Evolutionary conservation across 2,113 vertebrate species (phyloP), one percentile per base, ranked within the genome.

Genomic region (Pelobates fuscus): DNA sequence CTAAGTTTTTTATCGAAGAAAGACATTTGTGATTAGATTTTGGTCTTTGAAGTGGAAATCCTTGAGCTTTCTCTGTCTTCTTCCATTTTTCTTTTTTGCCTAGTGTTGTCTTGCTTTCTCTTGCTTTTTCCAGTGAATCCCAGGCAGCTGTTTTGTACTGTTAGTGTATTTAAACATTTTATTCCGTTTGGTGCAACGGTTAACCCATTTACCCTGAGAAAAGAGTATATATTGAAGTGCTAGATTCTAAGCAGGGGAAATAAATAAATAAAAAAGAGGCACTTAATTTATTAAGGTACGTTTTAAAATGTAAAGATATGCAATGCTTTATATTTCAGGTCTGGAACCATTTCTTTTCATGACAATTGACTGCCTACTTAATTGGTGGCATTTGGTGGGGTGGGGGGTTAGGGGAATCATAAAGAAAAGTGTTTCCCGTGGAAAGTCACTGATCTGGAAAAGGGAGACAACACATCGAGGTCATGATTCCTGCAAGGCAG

Each of bases 41-140:
- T 29, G 57, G 57, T 29, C 41, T 71, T 71, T 61, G 41, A 71
- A 60, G 57, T 61, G 41, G 41, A 23, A 8, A 71, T 61, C 20
- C 57, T 49, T 17, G 12, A 49, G 4, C 4, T 37, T 37, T 37
- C 32, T n/a, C n/a, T n/a, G n/a, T 41, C 17, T 4, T 49, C 44
- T 12, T 49, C 44, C 44, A 49, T 1, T 49, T 49, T 18, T 21
- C 4, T 3, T 2, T 52, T 52, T 23, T 5, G 5, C 12, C 52
- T 17, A 5, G 5, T n/a, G n/a, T 55, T 5, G 5, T 10, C 5
- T 23, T 55, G 52, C 8, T 23, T 23, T 23, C 20, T 23, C 20
- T 23, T 37, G 10, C 32, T 21, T 55, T 55, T 18, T 49, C 15
- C 15, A 17, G 44, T 49, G 44, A 49, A 12, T 18, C 44, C 44